phyloP scores from a whole-genome alignment of 2,888 invertebrate genomes.

The Sthenelais limicola region DNA sequence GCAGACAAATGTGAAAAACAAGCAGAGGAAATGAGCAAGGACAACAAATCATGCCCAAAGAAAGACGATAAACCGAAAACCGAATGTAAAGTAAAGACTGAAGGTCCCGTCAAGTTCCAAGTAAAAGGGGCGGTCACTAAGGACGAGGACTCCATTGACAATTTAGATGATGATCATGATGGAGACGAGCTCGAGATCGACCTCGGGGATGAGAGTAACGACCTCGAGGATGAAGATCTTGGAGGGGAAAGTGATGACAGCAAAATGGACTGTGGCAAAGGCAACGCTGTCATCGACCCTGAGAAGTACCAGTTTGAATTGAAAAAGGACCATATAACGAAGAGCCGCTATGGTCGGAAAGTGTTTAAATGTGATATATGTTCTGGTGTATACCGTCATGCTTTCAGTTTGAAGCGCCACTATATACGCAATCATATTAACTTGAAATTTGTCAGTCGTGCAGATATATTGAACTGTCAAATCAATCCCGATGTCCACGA shows the following conservation, averaged over 20 bases:
- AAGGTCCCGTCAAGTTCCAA: constrained; percentile 28
- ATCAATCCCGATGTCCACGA: constrained; percentile 57
- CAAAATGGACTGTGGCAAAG: background rate
- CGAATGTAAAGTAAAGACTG: constrained; percentile 2
- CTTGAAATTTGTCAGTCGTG: constrained; percentile 70
- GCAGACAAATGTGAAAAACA: background rate
- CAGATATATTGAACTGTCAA: constrained; percentile 73
- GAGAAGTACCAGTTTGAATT: constrained; percentile 51
- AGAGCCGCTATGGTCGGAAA: constrained; percentile 64
- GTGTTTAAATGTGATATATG: constrained; percentile 76
- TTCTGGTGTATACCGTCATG: constrained; percentile 72
- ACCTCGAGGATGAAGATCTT: background rate
- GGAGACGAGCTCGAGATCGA: constrained; percentile 41
- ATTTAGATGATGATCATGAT: constrained; percentile 38
- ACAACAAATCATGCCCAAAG: too few relatives aligned
- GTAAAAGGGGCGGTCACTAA: constrained; percentile 35
- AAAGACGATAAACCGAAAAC: background rate
- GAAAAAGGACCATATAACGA: constrained; percentile 43
- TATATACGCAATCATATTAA: constrained; percentile 74
- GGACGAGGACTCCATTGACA: constrained; percentile 34
- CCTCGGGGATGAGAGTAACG: background rate
- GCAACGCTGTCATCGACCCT: constrained; percentile 8
- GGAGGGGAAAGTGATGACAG: background rate
- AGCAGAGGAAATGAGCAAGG: background rate
- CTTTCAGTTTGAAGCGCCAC: constrained; percentile 75